Evolutionary conservation across 2,113 vertebrate species (phyloP), one percentile per base, ranked within the genome.

Genomic region (Cryptotis parvus): DNA sequence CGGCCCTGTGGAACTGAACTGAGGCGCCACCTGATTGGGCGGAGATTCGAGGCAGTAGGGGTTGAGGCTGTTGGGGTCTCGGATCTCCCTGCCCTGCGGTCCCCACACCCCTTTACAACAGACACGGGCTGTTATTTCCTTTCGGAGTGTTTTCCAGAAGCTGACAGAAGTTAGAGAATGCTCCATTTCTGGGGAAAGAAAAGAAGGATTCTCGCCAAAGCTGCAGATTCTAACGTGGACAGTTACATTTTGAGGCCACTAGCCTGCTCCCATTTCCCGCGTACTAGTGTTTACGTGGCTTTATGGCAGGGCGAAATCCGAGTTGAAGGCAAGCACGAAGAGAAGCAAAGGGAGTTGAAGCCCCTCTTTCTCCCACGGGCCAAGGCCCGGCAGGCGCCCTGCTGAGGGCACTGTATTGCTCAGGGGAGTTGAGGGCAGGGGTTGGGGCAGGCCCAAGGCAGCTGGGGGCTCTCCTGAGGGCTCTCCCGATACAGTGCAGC

Each of bases 21-120:
- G 26, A 18, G 5, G 74, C 70, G 52, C 41, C 10, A 8, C 18
- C 18, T 20, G 66, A 55, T 14, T 16, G 22, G 11, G 58, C 37
- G 2, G 22, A 24, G 0, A 37, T 41, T 41, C 22, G 1, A n/a
- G 9, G 1, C 2, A 22, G 7, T 8, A 66, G 2, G 1, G 16
- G n/a, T 37, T 31, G 35, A 29, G 1, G 2, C 45, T 55, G n/a
- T 27, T 22, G 26, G 18, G 18, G 18, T 8, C 7, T 15, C 66
- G 14, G 9, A 12, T n/a, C 31, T 22, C 16, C 61, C 75, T 9
- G 10, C 27, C 3, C 69, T 9, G 24, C 43, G 33, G 58, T 35
- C 26, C 10, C 10, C 26, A 39, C 0, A 0, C 0, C 15, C 26
- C 20, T 35, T 73, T 27, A 8, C 7, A 16, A 29, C 61, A 73